A percentile compares a stretch with the other conserved stretches of the same genome.
phyloP scores from a whole-genome alignment of 2,888 invertebrate genomes.

The Acronicta leporina region DNA sequence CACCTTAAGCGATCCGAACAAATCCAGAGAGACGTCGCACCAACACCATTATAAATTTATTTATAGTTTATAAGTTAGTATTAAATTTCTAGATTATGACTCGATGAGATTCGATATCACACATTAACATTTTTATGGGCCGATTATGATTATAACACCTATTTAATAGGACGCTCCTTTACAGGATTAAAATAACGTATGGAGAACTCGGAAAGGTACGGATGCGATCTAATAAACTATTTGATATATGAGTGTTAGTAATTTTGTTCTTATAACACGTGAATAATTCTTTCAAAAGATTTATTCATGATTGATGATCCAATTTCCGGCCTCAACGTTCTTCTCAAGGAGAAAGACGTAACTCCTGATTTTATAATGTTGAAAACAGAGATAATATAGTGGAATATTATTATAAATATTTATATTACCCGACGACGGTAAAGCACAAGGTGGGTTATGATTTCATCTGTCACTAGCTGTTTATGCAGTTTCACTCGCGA shows the following conservation, averaged over 20 bases:
- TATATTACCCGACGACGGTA: no score
- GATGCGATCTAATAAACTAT: slow-evolving; percentile 44
- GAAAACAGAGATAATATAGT: no score
- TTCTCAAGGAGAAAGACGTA: no score
- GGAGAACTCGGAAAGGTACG: slow-evolving; percentile 23
- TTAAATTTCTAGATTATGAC: slow-evolving; percentile 74
- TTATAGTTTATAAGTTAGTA: slow-evolving; percentile 74
- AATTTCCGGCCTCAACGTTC: slow-evolving; percentile 17
- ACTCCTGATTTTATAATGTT: no score
- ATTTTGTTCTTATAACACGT: slow-evolving; percentile 28
- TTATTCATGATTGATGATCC: slow-evolving; percentile 6
- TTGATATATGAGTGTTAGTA: slow-evolving; percentile 39
- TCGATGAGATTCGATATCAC: slow-evolving; percentile 74
- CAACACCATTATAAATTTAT: slow-evolving; percentile 67
- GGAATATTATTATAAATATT: no score
- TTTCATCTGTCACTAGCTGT: no score
- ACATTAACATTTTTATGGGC: slow-evolving; percentile 79
- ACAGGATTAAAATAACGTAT: slow-evolving; percentile 54
- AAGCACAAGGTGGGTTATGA: no score
- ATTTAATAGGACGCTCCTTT: slow-evolving; percentile 57
- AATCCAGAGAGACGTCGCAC: slow-evolving; percentile 63
- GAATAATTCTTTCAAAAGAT: slow-evolving; percentile 7
- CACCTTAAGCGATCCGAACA: slow-evolving; percentile 48
- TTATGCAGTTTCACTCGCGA: no score
- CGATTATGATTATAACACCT: slow-evolving; percentile 67